These are phyloP conservation scores for Acomys russatus DNA, from an alignment of 2,797 vertebrate species.

Conservation along the genomic window DNA sequence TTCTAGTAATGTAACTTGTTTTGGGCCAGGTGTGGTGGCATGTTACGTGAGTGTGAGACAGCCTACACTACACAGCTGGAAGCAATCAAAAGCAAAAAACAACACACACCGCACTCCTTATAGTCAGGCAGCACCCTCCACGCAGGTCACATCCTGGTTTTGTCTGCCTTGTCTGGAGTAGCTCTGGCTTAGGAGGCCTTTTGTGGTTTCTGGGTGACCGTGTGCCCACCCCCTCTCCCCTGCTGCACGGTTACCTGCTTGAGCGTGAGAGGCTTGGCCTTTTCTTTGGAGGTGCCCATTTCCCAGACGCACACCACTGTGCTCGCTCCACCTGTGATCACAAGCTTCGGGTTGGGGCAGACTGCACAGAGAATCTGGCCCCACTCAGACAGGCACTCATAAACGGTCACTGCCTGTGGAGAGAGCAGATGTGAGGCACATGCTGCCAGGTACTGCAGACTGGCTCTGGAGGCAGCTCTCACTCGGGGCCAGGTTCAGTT, in stretches of 20 bases:
- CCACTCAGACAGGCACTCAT: conserved; percentile 98
- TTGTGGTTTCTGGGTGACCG: not conserved
- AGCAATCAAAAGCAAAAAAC: not conserved
- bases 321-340: conserved; percentile 96
- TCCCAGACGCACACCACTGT: conserved; percentile 99
- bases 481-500: not conserved
- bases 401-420: conserved; percentile 94
- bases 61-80: not conserved
- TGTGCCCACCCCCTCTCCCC: rapidly evolving
- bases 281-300: conserved; percentile 96
- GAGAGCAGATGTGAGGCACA: not conserved
- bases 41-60: not conserved
- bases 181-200: not conserved
- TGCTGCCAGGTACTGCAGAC: not conserved
- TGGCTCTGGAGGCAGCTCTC: not conserved
- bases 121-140: no score
- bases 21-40: no score
- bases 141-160: not conserved
- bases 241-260: conserved; percentile 93
- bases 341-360: conserved; percentile 96
- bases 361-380: conserved; percentile 97
- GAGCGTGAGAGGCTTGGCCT: conserved; percentile 94
- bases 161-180: not conserved
- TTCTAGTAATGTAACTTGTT: conserved; percentile 28
- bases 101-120: not conserved